Evolutionary conservation across 2,113 vertebrate genomes (phyloP).

Genomic region (Pedionomus torquatus): DNA sequence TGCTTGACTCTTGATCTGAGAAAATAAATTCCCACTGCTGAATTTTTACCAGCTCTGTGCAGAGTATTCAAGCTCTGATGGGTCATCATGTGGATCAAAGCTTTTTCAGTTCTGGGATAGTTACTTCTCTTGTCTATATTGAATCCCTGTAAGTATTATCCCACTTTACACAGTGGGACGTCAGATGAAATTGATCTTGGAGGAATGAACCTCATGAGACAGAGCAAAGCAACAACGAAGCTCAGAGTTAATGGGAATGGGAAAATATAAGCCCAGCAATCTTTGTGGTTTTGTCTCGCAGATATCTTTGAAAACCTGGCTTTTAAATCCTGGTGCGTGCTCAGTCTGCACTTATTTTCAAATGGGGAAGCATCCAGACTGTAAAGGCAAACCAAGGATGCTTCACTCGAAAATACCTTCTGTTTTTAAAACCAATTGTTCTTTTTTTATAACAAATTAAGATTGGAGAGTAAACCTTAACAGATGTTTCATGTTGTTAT

Average conservation of each 20-base stretch:
- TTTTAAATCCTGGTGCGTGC: not conserved
- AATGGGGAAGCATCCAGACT: not conserved
- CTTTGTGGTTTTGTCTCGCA: not conserved
- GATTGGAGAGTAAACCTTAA: not conserved
- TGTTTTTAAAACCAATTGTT: not conserved
- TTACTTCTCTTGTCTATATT: not conserved
- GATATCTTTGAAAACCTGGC: not conserved
- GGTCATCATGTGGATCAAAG: not conserved
- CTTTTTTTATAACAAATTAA: not conserved
- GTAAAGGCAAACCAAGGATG: not conserved
- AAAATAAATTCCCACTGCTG: not conserved
- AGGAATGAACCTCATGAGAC: not conserved
- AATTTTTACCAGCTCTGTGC: not conserved
- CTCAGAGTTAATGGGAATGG: not conserved
- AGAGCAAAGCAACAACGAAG: not conserved
- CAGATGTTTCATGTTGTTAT: not conserved
- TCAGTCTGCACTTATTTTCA: not conserved
- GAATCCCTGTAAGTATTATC: not conserved
- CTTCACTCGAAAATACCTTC: not conserved
- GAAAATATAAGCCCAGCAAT: not conserved
- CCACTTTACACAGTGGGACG: not conserved
- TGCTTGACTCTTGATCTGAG: not conserved
- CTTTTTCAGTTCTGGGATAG: not conserved
- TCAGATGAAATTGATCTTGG: not conserved
- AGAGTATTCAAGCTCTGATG: not conserved